phyloP scores from a whole-genome alignment of 2,888 invertebrate genomes.

The Augochlorella aurata region DNA sequence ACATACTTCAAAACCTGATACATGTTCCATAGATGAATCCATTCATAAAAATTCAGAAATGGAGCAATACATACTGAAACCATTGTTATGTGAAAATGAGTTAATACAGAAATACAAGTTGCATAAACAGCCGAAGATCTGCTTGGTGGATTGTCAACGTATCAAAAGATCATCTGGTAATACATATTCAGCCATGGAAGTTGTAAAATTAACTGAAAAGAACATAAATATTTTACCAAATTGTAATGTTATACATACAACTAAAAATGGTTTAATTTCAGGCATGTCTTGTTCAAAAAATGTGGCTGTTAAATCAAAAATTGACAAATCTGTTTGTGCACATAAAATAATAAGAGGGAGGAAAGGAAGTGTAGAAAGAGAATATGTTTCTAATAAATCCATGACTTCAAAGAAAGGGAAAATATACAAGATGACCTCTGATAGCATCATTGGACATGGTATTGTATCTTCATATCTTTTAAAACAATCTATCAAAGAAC shows the following conservation, averaged over 20 bases:
- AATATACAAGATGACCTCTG: not conserved
- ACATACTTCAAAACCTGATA: not conserved
- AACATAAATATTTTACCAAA: conserved; percentile 52
- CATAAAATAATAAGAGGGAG: not conserved
- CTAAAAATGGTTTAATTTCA: not conserved
- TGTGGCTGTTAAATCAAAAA: not conserved
- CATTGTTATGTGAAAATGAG: not conserved
- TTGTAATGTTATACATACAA: conserved; percentile 26
- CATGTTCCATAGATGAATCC: not conserved
- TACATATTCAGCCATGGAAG: conserved; percentile 53
- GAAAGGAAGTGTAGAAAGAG: not conserved
- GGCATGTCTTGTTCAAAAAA: not conserved
- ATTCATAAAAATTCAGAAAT: not conserved
- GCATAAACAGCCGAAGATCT: conserved; percentile 40
- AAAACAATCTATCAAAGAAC: not conserved
- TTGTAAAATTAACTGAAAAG: conserved; percentile 51
- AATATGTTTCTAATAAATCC: not conserved
- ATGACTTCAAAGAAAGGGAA: not conserved
- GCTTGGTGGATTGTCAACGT: conserved; percentile 54
- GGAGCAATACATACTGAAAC: not conserved
- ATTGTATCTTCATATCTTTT: not conserved
- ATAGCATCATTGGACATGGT: not conserved
- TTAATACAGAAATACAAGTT: conserved; percentile 40
- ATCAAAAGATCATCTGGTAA: not conserved
- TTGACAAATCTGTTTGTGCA: not conserved